Conservation (phyloP, 1,140 invertebrate species). For the Oscheius sp. region DNA sequence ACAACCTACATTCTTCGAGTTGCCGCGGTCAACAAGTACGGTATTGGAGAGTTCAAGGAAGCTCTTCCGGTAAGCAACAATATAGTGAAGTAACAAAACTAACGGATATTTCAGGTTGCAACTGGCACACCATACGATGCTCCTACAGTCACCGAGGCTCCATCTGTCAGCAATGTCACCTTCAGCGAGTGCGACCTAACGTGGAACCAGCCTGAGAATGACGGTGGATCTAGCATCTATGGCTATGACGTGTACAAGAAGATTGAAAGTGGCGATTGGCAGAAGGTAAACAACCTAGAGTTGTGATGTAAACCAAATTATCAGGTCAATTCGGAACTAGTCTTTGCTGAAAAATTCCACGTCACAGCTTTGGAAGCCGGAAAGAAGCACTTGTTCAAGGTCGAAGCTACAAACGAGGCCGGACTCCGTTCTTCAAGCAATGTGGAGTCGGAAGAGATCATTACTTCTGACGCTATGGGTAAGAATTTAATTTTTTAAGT, state of each 20-base stretch:
- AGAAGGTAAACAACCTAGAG: constrained; percentile 76
- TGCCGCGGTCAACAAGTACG: constrained; percentile 57
- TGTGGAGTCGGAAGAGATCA: constrained; percentile 46
- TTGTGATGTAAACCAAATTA: not conserved
- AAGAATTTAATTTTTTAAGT: not conserved
- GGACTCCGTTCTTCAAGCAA: constrained; percentile 73
- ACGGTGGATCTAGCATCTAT: constrained; percentile 89
- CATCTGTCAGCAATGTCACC: constrained; percentile 36
- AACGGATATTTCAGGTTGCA: constrained; percentile 19
- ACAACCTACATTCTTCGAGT: constrained; percentile 53
- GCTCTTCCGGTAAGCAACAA: constrained; percentile 9
- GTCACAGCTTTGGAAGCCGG: constrained; percentile 80
- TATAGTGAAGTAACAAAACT: not conserved
- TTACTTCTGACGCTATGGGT: constrained; percentile 10
- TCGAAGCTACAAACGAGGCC: constrained; percentile 86
- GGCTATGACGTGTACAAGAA: constrained; percentile 95
- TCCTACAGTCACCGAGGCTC: constrained; percentile 44
- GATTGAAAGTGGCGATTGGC: constrained; percentile 69
- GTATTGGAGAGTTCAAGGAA: constrained; percentile 50
- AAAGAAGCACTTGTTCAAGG: constrained; percentile 90
- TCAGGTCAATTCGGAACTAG: constrained; percentile 64
- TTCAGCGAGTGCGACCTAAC: constrained; percentile 74
- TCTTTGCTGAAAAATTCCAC: constrained; percentile 84
- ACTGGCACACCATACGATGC: constrained; percentile 53
- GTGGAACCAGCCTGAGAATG: constrained; percentile 87